Evolutionary conservation across 2,888 invertebrate species (phyloP).

Genomic region (Acronicta aceris): DNA sequence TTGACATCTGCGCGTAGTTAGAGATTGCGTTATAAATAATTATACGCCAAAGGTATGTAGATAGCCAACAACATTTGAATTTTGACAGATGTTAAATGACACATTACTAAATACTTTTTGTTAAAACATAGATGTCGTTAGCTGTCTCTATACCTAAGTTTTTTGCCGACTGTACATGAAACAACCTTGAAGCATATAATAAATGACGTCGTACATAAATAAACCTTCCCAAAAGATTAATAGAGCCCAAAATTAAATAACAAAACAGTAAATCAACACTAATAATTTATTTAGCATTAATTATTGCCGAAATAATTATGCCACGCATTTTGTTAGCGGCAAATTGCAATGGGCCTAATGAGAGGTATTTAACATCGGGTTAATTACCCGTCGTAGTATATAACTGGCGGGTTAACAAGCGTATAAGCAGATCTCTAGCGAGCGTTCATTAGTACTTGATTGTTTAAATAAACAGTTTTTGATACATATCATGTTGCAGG

Average conservation of each 20-base stretch:
- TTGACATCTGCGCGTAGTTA: too few relatives aligned
- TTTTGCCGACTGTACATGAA: too few relatives aligned
- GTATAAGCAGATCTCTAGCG: slow-evolving; percentile 22
- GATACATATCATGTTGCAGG: slow-evolving; percentile 37
- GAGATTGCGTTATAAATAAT: too few relatives aligned
- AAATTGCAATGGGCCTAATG: slow-evolving; percentile 32
- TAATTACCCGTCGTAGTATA: slow-evolving; percentile 31
- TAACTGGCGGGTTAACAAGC: slow-evolving; percentile 25
- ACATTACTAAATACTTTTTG: too few relatives aligned
- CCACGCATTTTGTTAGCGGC: slow-evolving; percentile 15
- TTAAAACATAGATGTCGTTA: too few relatives aligned
- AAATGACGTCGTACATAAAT: slow-evolving; percentile 1
- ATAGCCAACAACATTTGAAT: too few relatives aligned
- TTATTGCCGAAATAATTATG: slow-evolving; percentile 21
- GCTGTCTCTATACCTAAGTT: too few relatives aligned
- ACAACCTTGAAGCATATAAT: too few relatives aligned
- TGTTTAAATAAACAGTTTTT: slow-evolving; percentile 47
- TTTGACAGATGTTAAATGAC: too few relatives aligned
- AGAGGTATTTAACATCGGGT: slow-evolving; percentile 31
- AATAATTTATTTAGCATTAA: slow-evolving; percentile 15
- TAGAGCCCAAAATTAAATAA: slow-evolving; percentile 3
- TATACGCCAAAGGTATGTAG: too few relatives aligned
- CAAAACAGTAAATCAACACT: neutral
- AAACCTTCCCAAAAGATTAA: slow-evolving; percentile 3
- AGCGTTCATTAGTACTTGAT: slow-evolving; percentile 40